Evolutionary conservation across 2,797 vertebrate genomes (phyloP).

Genomic region (Molossus alvarezi): DNA sequence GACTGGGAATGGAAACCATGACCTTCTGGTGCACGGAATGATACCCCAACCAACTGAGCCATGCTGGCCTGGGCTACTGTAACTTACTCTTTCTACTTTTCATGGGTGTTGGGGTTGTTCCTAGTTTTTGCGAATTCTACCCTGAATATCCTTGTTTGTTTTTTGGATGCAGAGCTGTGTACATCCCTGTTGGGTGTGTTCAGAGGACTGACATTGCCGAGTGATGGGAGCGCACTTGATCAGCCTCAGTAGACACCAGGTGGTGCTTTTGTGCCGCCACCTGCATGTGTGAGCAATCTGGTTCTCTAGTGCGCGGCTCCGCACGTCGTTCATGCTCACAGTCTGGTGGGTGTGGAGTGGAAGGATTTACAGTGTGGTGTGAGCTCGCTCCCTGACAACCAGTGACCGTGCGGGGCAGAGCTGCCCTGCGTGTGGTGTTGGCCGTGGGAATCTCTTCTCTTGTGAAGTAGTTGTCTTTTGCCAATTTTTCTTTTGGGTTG

Average conservation of each 20-base stretch:
- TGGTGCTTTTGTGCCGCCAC: not conserved
- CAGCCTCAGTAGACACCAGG: not conserved
- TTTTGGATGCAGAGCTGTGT: fast-evolving
- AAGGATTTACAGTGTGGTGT: not conserved
- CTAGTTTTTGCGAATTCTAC: not conserved
- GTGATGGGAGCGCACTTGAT: fast-evolving
- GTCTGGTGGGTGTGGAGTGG: not conserved
- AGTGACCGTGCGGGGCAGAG: fast-evolving
- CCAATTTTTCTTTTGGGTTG: not conserved
- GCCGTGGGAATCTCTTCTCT: fast-evolving
- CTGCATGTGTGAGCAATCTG: not conserved
- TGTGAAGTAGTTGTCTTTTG: not conserved
- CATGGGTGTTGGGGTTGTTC: not conserved
- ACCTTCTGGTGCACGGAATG: not conserved
- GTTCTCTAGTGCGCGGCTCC: not conserved
- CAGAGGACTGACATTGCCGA: not conserved
- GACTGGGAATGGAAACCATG: too few relatives aligned
- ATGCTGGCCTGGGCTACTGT: fast-evolving
- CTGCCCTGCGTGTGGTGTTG: fast-evolving
- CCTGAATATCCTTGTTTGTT: not conserved
- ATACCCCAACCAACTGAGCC: not conserved
- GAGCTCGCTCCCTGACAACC: too few relatives aligned
- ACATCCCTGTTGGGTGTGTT: not conserved
- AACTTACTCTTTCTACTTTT: not conserved
- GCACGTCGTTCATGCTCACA: too few relatives aligned